Base-by-base conservation (phyloP, 2,888 invertebrate genomes). In the Chorisops tibialis region DNA sequence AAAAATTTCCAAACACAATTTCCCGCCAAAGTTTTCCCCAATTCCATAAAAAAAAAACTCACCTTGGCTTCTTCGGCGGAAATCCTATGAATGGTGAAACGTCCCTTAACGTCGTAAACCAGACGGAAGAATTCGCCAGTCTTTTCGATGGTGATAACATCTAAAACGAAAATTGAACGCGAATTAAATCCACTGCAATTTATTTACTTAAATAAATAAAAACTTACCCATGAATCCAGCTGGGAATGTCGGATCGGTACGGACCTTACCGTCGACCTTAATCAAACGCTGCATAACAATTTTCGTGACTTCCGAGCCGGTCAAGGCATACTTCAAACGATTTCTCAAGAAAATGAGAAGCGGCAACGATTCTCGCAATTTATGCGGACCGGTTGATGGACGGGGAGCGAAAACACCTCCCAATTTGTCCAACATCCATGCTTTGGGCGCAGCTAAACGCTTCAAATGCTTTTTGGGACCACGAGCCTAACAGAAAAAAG, bases 361-460 rank as follows among this genome's bases (percentile, higher is more conserved):
- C 30, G 99, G 99, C 69, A 99, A 82, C 61, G 96, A 98, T 81
- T 99, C 99, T 71, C 98, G 86, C 70, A 97, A 81, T 80, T 96
- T 97, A 85, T 99, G 99, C 64, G 99, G 98, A 63, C 99, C 99
- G 68, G 94, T 91, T 76, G 93, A 93, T 66, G 99, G 98, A 73
- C 96, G 89, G 67, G 98, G 98, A 70, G 99, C 98, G 78, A 94
- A 98, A 63, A 93, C 95, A 76, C 98, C 98, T 68, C 96, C 95
- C 73, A 98, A 83, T 82, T 99, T 99, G 85, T 97, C 98, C 86
- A 99, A 87, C 97, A 99, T 98, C 99, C 99, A 99, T 91, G 98
- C 94, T 82, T 96, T 97, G 11, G 99, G 99, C 64, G 99, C 99
- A 79, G 93, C 90, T 75, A 99, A 85, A 81, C 99, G 96, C 89